Conservation (phyloP, 2,113 vertebrate genomes). For the Fulmarus glacialis region DNA sequence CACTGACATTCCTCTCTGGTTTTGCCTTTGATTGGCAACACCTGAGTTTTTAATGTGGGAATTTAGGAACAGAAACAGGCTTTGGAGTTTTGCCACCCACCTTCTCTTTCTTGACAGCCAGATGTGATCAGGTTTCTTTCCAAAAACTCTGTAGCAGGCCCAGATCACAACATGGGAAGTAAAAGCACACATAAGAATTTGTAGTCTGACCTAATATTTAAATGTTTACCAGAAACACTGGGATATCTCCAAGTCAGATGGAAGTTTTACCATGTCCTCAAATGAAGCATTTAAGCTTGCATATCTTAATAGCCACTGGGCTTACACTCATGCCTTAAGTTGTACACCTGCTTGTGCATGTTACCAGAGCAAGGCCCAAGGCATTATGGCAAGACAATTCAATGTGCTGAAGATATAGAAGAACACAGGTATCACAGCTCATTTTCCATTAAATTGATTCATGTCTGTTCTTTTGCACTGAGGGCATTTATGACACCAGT, state of each 20-base stretch:
- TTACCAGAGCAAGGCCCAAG: neutral
- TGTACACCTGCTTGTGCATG: neutral
- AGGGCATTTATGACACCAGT: neutral
- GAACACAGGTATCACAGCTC: neutral
- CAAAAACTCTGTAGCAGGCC: neutral
- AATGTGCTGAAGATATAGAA: neutral
- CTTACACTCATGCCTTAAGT: neutral
- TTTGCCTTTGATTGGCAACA: neutral
- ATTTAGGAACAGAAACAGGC: neutral
- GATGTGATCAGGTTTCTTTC: neutral
- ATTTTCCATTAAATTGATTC: conserved; percentile 24
- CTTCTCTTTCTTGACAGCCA: neutral
- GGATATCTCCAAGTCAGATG: neutral
- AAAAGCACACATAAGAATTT: neutral
- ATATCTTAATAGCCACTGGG: neutral
- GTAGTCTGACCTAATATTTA: neutral
- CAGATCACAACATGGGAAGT: neutral
- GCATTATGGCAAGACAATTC: neutral
- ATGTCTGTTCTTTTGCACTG: neutral
- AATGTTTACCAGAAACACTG: neutral
- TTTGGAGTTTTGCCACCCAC: neutral
- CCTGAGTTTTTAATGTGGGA: neutral
- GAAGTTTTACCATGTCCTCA: neutral
- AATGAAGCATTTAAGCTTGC: neutral
- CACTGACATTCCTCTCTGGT: neutral